A percentile compares a stretch with the other conserved stretches of the same genome.
These are phyloP conservation scores for Achroia grisella DNA, from an alignment of 1,140 invertebrate species.

Conservation along the genomic window DNA sequence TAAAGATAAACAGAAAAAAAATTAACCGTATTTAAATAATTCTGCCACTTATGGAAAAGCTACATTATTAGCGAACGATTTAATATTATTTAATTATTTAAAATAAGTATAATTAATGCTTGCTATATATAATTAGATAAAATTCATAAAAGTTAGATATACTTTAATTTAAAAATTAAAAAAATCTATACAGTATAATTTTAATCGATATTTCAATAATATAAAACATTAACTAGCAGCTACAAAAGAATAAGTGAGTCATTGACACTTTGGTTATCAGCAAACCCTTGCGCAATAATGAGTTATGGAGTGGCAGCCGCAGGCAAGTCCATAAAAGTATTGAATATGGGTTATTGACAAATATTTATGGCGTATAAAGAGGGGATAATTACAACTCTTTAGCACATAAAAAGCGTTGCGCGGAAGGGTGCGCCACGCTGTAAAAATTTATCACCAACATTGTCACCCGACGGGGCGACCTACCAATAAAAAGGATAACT, in stretches of 20 bases:
- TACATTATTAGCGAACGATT: too few species aligned
- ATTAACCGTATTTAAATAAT: too few species aligned
- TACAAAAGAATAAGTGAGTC: constrained; percentile 26
- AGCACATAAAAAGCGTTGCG: constrained; percentile 60
- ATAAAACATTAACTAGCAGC: constrained; percentile 9
- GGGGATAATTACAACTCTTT: constrained; percentile 73
- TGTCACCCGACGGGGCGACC: constrained; percentile 33
- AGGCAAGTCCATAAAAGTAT: constrained; percentile 63
- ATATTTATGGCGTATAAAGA: constrained; percentile 70
- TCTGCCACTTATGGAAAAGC: too few species aligned
- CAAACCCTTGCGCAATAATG: constrained; percentile 53
- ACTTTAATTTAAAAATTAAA: background rate
- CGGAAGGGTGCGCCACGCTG: constrained; percentile 49
- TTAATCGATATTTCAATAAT: background rate
- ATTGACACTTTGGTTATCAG: constrained; percentile 33
- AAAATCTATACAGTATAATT: constrained; percentile 1
- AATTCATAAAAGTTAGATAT: too few species aligned
- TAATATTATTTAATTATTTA: too few species aligned
- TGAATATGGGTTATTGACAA: constrained; percentile 67
- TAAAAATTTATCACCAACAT: constrained; percentile 56
- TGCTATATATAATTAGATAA: too few species aligned
- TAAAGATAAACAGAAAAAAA: too few species aligned
- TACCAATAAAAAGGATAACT: constrained; percentile 17
- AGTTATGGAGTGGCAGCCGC: constrained; percentile 57
- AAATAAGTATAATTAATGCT: too few species aligned